phyloP scores from a whole-genome alignment of 2,797 vertebrate species.

The Falco naumanni region DNA sequence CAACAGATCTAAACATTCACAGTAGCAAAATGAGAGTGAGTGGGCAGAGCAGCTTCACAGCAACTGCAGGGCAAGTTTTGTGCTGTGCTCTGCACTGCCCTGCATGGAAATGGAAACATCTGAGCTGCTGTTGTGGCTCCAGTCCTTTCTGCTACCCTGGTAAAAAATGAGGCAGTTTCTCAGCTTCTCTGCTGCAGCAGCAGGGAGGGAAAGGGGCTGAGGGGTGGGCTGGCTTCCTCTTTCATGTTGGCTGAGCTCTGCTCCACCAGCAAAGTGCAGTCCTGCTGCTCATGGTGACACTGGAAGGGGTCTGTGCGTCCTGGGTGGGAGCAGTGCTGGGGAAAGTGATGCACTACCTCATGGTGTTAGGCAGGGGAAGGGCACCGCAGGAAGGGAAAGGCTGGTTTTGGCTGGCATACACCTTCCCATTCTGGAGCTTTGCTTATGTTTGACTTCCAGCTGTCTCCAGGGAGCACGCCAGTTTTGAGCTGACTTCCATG shows the following conservation, averaged over 20 bases:
- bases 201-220: not conserved
- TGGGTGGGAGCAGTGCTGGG: not conserved
- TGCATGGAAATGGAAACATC: not conserved
- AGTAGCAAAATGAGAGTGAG: not conserved
- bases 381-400: not conserved
- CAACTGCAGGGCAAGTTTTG: not conserved
- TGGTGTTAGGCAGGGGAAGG: not conserved
- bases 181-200: not conserved
- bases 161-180: fast-evolving
- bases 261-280: not conserved
- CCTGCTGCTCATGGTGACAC: not conserved
- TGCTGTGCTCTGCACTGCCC: not conserved
- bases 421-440: not conserved
- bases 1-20: not conserved
- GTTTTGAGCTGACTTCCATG: not conserved
- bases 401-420: not conserved
- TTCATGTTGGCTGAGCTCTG: not conserved
- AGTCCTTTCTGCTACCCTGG: not conserved
- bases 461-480: not conserved
- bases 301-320: not conserved
- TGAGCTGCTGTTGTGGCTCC: not conserved
- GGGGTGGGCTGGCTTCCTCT: not conserved
- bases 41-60: not conserved
- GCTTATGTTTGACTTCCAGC: not conserved
- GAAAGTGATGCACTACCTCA: not conserved